Evolutionary conservation across 2,113 vertebrate species (phyloP).

Genomic region (Ia io): DNA sequence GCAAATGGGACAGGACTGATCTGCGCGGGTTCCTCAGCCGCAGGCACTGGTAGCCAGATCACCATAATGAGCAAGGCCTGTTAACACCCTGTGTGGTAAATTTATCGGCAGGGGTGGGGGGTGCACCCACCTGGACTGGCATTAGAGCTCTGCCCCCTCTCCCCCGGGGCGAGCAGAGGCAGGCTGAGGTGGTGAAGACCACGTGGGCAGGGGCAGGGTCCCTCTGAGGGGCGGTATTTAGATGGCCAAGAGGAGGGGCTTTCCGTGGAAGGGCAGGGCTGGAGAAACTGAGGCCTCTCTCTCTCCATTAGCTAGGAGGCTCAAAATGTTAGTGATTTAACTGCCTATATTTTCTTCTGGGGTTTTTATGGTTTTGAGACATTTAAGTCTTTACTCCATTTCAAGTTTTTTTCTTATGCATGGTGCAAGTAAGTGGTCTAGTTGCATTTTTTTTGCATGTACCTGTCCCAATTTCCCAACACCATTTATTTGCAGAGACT

Average conservation of each 20-base stretch:
- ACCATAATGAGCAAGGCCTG: not conserved
- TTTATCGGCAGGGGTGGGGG: too few relatives aligned
- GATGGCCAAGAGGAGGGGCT: not conserved
- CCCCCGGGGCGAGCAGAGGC: fast-evolving
- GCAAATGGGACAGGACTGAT: not conserved
- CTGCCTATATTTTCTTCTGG: not conserved
- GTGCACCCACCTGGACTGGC: not conserved
- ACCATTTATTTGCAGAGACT: not conserved
- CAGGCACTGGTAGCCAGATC: not conserved
- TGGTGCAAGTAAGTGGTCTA: not conserved
- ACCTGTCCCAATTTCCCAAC: not conserved
- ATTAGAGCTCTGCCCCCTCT: not conserved
- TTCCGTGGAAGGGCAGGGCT: not conserved
- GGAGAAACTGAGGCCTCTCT: not conserved
- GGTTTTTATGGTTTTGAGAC: not conserved
- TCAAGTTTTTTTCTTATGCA: not conserved
- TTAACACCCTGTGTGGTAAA: not conserved
- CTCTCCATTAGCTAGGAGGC: not conserved
- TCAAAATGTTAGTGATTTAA: not conserved
- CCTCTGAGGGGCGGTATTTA: not conserved
- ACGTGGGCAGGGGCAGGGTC: too few relatives aligned
- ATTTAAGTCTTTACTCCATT: not conserved
- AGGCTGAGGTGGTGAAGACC: not conserved
- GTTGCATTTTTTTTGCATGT: not conserved
- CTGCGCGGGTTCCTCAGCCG: not conserved